phyloP scores from a whole-genome alignment of 2,888 invertebrate species.

The Boloria selene region DNA sequence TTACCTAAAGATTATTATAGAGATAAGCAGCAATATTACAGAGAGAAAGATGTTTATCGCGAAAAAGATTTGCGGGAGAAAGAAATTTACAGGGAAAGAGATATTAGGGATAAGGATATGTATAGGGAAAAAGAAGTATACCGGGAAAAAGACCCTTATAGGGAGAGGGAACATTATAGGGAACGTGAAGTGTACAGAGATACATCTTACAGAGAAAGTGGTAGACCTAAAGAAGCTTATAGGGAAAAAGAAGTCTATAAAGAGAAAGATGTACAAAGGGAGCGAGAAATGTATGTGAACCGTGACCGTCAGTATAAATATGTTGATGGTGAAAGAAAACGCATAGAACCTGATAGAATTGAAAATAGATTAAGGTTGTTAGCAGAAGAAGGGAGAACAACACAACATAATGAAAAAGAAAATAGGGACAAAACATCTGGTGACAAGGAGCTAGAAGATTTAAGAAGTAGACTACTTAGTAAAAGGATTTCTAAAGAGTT shows the following conservation, averaged over 20 bases:
- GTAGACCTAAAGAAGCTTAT: conserved; percentile 59
- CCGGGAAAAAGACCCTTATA: conserved; percentile 69
- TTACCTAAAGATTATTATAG: conserved; percentile 75
- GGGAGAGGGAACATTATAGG: conserved; percentile 70
- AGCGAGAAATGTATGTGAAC: conserved; percentile 58
- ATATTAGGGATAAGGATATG: conserved; percentile 63
- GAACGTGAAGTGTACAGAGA: conserved; percentile 66
- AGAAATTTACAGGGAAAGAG: conserved; percentile 65
- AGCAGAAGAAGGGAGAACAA: conserved; percentile 66
- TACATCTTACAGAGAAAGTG: conserved; percentile 57
- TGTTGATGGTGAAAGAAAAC: conserved; percentile 65
- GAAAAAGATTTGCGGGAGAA: conserved; percentile 57
- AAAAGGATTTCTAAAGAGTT: conserved; percentile 86
- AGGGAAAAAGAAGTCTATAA: conserved; percentile 61
- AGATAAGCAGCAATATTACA: conserved; percentile 72
- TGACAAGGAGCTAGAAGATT: conserved; percentile 87
- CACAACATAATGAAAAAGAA: conserved; percentile 75
- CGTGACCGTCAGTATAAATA: conserved; percentile 71
- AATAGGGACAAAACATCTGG: conserved; percentile 76
- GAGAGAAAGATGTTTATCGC: conserved; percentile 60
- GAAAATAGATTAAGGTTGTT: conserved; percentile 67
- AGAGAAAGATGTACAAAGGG: conserved; percentile 66
- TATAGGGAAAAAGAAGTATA: conserved; percentile 64
- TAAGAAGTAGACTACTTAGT: conserved; percentile 87
- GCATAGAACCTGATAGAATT: conserved; percentile 65